Evolutionary conservation across 2,113 vertebrate species (phyloP).

Genomic region (Crotalus tigris): DNA sequence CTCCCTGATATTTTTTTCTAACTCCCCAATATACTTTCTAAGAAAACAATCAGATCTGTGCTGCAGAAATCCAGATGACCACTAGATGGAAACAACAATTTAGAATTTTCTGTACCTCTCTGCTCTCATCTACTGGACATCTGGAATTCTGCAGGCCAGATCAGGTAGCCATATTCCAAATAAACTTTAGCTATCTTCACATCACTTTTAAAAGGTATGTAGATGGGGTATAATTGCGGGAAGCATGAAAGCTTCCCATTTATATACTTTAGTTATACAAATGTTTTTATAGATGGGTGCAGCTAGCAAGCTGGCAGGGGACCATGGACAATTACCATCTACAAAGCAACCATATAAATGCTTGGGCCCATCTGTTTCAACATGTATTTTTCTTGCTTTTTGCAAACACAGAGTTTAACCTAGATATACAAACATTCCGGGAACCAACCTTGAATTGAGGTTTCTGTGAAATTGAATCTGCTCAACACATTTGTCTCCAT

Average conservation of each 20-base stretch:
- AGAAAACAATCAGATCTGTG: background rate
- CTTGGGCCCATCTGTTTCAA: background rate
- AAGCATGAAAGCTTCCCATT: background rate
- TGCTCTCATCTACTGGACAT: constrained; percentile 17
- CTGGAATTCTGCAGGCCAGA: background rate
- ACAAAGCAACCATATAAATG: background rate
- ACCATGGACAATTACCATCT: background rate
- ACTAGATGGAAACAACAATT: background rate
- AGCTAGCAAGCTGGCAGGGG: background rate
- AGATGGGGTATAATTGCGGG: background rate
- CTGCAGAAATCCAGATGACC: background rate
- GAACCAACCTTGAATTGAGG: background rate
- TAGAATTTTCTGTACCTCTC: constrained; percentile 9
- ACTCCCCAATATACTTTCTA: background rate
- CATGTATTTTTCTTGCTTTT: background rate
- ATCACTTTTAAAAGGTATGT: background rate
- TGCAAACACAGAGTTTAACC: background rate
- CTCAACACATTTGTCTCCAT: background rate
- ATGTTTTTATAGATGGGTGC: background rate
- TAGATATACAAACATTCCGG: background rate
- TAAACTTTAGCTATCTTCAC: background rate
- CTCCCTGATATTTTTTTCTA: background rate
- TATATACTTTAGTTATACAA: background rate
- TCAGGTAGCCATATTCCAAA: background rate
- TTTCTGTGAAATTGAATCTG: background rate